Conservation (phyloP, 2,113 vertebrate genomes). For the Brachypodius melanocephalos region DNA sequence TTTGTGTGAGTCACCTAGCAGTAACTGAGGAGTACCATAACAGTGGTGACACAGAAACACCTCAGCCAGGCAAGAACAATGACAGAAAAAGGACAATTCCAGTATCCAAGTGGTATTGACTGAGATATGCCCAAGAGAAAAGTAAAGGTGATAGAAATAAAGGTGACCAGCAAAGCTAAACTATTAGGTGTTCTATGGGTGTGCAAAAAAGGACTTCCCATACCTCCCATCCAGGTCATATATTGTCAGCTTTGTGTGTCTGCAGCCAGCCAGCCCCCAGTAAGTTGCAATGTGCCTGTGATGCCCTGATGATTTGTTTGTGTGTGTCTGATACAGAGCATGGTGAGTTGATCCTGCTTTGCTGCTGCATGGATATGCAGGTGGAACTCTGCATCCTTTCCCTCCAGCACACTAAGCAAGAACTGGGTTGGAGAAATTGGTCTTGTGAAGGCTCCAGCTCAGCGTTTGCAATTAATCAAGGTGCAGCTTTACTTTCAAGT, state of each 20-base stretch:
- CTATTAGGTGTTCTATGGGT: background rate
- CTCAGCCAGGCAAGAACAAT: background rate
- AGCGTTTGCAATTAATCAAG: background rate
- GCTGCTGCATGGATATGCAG: accelerated
- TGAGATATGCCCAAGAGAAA: background rate
- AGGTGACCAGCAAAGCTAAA: background rate
- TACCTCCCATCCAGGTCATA: too few species aligned
- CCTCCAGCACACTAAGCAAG: background rate
- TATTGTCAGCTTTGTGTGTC: background rate
- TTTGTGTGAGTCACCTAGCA: background rate
- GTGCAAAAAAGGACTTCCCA: background rate
- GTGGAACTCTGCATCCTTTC: background rate
- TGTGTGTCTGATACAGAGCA: background rate
- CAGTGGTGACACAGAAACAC: background rate
- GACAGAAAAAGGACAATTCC: background rate
- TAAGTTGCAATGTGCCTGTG: accelerated
- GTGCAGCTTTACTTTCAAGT: background rate
- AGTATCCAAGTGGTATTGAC: background rate
- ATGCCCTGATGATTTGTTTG: background rate
- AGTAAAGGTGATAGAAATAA: background rate
- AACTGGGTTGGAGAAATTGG: background rate
- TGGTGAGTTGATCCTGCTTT: background rate
- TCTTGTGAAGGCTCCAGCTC: background rate
- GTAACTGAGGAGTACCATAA: background rate
- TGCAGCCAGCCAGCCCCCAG: background rate